These are phyloP conservation scores for Toxotes jaculatrix DNA, from an alignment of 2,113 vertebrate species.

Conservation along the genomic window DNA sequence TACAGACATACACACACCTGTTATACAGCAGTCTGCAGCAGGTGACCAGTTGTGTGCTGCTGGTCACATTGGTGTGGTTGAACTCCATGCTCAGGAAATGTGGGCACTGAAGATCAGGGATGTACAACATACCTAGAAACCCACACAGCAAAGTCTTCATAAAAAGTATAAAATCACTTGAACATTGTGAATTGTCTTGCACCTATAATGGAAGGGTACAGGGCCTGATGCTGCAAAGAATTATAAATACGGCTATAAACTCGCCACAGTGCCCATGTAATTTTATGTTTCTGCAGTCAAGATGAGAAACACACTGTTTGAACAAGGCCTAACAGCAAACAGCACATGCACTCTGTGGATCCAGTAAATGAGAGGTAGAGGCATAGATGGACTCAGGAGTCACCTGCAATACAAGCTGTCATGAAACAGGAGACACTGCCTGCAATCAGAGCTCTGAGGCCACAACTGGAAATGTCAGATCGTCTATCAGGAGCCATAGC, in stretches of 20 bases:
- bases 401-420: constrained; percentile 93
- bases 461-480: constrained; percentile 84
- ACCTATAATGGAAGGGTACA: no score
- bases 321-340: not conserved
- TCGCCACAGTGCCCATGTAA: not conserved
- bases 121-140: constrained; percentile 85
- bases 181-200: no score
- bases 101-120: constrained; percentile 80
- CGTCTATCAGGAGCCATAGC: constrained; percentile 86
- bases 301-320: not conserved
- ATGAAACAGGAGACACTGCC: constrained; percentile 89
- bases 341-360: not conserved
- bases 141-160: not conserved
- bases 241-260: not conserved
- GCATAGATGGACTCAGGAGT: not conserved
- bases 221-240: no score
- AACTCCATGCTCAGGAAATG: constrained; percentile 73
- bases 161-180: not conserved
- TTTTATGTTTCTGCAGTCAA: not conserved
- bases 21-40: constrained; percentile 86
- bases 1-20: constrained; percentile 76
- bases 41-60: constrained; percentile 72
- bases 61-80: constrained; percentile 67
- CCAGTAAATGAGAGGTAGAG: not conserved
- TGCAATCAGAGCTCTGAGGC: constrained; percentile 87